Base-by-base conservation (phyloP, 2,888 invertebrate species). In the Desoria tigrina region DNA sequence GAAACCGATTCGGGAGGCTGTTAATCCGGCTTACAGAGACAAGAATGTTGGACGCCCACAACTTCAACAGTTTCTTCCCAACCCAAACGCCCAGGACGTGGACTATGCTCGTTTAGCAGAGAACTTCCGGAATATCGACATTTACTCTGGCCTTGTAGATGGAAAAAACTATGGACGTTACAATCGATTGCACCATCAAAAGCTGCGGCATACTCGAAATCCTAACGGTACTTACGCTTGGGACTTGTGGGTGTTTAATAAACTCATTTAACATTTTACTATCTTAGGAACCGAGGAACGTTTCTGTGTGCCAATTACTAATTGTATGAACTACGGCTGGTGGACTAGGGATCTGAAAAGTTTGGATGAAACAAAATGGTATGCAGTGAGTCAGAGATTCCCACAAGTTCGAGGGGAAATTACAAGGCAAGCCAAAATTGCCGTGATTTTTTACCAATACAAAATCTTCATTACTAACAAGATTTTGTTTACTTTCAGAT, bases 271-370 rank as follows among this genome's bases (percentile, higher is more conserved):
- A 55, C 18, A 45, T 32, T 27, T 21, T 56, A 42, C 16, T 21
- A 27, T 57, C 49, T 21, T 18, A 73, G 73, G 73, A 28, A 68
- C 74, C 0, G 66, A 71, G 28, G 55, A 68, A 49, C 61, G 71
- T 6, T 74, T 74, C 57, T 74, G 74, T 32, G 42, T 72, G 2
- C 74, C 74, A n/a, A 65, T 73, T 6, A 37, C 42, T 11, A 66
- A 66, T 24, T 59, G 53, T 53, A 69, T 73, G 70, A 64, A 73
- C 49, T 72, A 72, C 50, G 75, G 75, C 1, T 75, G 75, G 75
- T 75, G 74, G 71, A 54, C 56, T 2, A 37, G 75, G 26, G 75
- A 75, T 42, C 32, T 45, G n/a, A 54, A 67, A 9, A 57, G 65
- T 32, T 42, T 75, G 32, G 66, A 74, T 18, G 53, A 59, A 32